Percentiles rank a stretch among this genome's conserved stretches.
These are phyloP conservation scores for Semnornis frantzii DNA, from an alignment of 2,113 vertebrate species.

Conservation along the genomic window DNA sequence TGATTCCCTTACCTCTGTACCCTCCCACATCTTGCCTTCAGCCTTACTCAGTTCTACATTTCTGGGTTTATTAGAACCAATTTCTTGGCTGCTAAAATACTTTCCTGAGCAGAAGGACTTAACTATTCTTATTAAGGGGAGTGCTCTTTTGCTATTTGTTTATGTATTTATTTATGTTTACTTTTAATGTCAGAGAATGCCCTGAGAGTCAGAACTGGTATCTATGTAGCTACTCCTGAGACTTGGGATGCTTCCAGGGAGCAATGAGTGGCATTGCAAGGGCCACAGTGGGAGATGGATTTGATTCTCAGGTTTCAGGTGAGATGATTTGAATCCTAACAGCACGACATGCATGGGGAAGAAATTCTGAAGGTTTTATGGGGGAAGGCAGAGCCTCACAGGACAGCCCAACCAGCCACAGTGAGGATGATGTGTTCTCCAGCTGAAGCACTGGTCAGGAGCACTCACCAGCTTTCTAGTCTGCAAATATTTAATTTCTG, in stretches of 20 bases:
- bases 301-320: background rate
- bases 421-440: background rate
- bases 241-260: background rate
- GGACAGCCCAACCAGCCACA: accelerated
- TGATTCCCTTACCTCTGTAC: background rate
- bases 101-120: background rate
- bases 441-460: background rate
- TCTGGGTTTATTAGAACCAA: background rate
- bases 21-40: background rate
- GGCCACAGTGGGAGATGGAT: background rate
- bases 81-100: background rate
- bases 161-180: background rate
- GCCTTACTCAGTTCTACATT: background rate
- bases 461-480: background rate
- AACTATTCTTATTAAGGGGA: background rate
- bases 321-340: background rate
- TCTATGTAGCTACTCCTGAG: background rate
- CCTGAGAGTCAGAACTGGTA: background rate
- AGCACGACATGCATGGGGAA: background rate
- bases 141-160: background rate
- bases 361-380: background rate
- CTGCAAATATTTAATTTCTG: background rate
- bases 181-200: background rate
- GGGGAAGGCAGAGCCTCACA: background rate
- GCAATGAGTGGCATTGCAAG: background rate